Percentiles rank a stretch among this genome's conserved stretches.
These are phyloP conservation scores for Cosmorhoe ocellata DNA, from an alignment of 2,888 invertebrate species.

Conservation along the genomic window DNA sequence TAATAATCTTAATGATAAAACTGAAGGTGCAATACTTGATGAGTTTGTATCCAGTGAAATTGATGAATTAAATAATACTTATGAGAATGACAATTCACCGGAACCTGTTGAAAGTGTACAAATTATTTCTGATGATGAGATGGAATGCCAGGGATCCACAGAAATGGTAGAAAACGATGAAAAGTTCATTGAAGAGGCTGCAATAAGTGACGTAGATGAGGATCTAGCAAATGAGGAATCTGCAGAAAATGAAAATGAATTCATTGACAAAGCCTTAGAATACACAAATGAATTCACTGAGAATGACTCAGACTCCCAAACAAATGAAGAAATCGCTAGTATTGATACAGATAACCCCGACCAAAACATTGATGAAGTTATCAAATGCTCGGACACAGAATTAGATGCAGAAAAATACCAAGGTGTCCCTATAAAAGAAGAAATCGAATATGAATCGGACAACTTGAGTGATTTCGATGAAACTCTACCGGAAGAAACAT, in stretches of 20 bases:
- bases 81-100: not conserved
- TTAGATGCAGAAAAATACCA: not conserved
- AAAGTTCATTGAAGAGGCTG: not conserved
- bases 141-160: not conserved
- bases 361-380: no score
- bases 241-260: not conserved
- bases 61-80: not conserved
- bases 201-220: not conserved
- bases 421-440: conserved; percentile 24
- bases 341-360: no score
- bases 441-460: conserved; percentile 15
- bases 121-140: conserved; percentile 17
- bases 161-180: not conserved
- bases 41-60: not conserved
- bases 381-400: no score
- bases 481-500: not conserved
- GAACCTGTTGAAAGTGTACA: not conserved
- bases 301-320: not conserved
- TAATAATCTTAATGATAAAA: conserved; percentile 1
- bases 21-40: not conserved
- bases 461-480: conserved; percentile 18
- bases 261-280: not conserved
- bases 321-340: not conserved
- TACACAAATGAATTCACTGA: not conserved
- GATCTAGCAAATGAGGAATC: not conserved